Evolutionary conservation across 1,140 invertebrate species (phyloP).

Genomic region (Pseudomyrmex cubaensis): DNA sequence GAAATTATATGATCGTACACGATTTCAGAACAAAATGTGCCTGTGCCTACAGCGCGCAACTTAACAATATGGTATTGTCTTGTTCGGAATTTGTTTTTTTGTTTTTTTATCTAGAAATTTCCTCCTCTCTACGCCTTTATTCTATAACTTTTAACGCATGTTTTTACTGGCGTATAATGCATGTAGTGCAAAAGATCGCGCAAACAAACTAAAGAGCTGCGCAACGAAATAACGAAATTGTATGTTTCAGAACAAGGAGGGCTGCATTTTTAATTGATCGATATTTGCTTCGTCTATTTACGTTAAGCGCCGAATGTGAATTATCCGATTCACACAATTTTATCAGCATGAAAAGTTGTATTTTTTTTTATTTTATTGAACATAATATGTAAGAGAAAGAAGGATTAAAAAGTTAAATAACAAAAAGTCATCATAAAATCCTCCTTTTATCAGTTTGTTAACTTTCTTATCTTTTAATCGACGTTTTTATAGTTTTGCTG

Average conservation of each 20-base stretch:
- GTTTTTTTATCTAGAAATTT: not conserved
- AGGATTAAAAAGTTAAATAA: too few species aligned
- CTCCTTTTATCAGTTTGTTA: too few species aligned
- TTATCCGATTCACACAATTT: not conserved
- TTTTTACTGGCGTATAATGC: too few species aligned
- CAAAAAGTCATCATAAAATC: too few species aligned
- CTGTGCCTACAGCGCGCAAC: constrained; percentile 18
- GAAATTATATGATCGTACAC: not conserved
- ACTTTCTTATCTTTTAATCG: too few species aligned
- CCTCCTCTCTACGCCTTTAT: not conserved
- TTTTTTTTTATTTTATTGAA: not conserved
- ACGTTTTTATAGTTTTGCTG: too few species aligned
- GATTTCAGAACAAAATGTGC: constrained; percentile 25
- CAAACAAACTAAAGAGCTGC: too few species aligned
- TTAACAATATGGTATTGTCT: constrained; percentile 12
- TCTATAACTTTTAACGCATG: too few species aligned
- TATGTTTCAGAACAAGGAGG: too few species aligned
- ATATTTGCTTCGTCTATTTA: constrained; percentile 3
- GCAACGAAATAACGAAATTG: too few species aligned
- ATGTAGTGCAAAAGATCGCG: too few species aligned
- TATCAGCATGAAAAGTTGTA: not conserved
- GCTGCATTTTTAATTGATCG: not conserved
- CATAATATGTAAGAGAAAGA: too few species aligned
- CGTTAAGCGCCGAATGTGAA: not conserved
- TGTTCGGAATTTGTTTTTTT: not conserved